A percentile compares a stretch with the other conserved stretches of the same genome.
phyloP scores from a whole-genome alignment of 2,797 vertebrate species.

The Mergus octosetaceus region DNA sequence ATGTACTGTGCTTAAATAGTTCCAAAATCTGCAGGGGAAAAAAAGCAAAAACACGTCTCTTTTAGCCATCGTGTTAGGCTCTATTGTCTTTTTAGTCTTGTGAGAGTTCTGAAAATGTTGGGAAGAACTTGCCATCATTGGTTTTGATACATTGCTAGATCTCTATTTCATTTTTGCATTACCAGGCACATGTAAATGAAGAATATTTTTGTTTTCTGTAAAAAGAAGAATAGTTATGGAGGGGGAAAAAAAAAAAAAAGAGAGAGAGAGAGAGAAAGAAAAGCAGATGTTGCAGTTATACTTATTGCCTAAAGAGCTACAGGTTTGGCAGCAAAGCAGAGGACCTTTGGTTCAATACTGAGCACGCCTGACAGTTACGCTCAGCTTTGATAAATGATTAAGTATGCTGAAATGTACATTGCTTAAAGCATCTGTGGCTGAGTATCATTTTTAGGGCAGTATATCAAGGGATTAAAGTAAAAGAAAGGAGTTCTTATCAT shows the following conservation, averaged over 20 bases:
- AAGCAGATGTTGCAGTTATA: slow-evolving; percentile 53
- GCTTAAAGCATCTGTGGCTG: slow-evolving; percentile 1
- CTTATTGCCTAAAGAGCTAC: slow-evolving; percentile 8
- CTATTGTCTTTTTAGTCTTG: background rate
- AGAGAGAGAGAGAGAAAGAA: background rate
- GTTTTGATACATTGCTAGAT: background rate
- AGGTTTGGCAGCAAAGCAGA: background rate
- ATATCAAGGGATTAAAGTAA: background rate
- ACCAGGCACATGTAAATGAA: background rate
- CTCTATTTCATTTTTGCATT: background rate
- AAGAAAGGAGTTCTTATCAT: background rate
- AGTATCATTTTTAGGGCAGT: background rate
- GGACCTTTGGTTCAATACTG: background rate
- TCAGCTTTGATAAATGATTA: slow-evolving; percentile 67
- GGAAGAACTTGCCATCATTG: background rate
- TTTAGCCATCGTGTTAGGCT: background rate
- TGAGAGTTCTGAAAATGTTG: background rate
- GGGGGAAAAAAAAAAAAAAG: too few relatives aligned
- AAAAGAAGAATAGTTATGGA: slow-evolving; percentile 52
- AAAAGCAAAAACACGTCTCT: background rate
- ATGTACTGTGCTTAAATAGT: background rate
- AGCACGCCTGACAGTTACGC: slow-evolving; percentile 12
- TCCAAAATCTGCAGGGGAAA: background rate
- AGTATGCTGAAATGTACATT: slow-evolving; percentile 46
- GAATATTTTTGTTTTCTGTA: slow-evolving; percentile 20